Percentiles rank a stretch among this genome's conserved stretches.
Conservation (phyloP, 2,888 invertebrate genomes). For the Steromphala cineraria region DNA sequence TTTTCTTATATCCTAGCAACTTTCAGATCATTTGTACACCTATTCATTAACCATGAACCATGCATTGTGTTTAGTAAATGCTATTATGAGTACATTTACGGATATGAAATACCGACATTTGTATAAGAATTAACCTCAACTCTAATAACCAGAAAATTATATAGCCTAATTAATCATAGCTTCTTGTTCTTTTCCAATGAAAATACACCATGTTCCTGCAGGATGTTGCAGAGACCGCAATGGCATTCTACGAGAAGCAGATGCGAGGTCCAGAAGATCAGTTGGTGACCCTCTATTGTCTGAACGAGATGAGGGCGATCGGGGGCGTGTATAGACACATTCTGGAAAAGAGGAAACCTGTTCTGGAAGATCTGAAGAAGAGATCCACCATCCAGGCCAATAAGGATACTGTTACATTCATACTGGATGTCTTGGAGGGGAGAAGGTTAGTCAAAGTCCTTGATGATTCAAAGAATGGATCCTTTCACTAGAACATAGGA, state of each 20-base stretch:
- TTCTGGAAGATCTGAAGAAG: conserved; percentile 41
- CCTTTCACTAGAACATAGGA: too few species aligned
- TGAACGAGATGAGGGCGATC: conserved; percentile 42
- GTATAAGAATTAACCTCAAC: too few species aligned
- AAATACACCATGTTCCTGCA: not conserved
- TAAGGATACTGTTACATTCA: conserved; percentile 40
- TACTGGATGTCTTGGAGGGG: conserved; percentile 63
- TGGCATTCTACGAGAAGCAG: conserved; percentile 38
- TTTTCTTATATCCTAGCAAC: too few species aligned
- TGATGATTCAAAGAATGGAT: too few species aligned
- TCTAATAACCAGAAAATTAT: too few species aligned
- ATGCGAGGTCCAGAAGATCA: conserved; percentile 31
- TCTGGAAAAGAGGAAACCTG: conserved; percentile 43
- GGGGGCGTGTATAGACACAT: conserved; percentile 43
- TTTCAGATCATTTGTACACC: too few species aligned
- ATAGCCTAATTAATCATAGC: too few species aligned
- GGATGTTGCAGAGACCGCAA: conserved; percentile 29
- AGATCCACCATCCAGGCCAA: conserved; percentile 37
- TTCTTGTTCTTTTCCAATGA: too few species aligned
- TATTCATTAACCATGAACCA: too few species aligned
- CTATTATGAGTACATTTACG: too few species aligned
- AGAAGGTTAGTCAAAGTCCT: conserved; percentile 45
- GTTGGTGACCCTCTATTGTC: not conserved
- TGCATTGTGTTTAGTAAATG: too few species aligned
- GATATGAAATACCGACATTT: too few species aligned